Base-by-base conservation (phyloP, 2,113 vertebrate genomes). In the Callopanchax toddi region DNA sequence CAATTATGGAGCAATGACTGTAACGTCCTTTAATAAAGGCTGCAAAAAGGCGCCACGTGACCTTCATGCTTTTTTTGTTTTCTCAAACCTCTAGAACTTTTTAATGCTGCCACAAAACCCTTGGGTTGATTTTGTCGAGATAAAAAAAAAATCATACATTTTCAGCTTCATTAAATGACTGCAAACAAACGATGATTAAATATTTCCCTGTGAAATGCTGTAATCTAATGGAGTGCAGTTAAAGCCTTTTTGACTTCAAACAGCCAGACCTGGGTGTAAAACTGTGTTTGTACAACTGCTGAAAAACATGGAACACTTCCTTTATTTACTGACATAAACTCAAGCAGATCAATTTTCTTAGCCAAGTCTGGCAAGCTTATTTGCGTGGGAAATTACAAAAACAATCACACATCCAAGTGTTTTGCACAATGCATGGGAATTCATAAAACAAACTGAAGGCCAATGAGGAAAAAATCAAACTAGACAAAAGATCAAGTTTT, bases 1-100 rank as follows among this genome's bases (percentile, higher is more conserved):
- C 83, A 85, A 89, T 88, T 91, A 88, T 74, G 48, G 73, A 73
- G 84, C 83, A 74, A 83, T 86, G 86, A 91, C 85, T 68, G 52
- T 74, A 84, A 82, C 63, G 75, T 89, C 82, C 79, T 86, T 77
- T 82, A 75, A 84, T 74, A 78, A 77, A 64, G 54, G 68, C 22
- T 20, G 53, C 48, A 61, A 53, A 77, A 81, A 78, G 67, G 67
- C 50, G 5, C 23, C 23, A 42, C 67, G 82, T 89, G 86, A 89
- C 86, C 83, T 86, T 87, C 82, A 81, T 76, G 84, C 76, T 66
- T 87, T 60, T 40, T 58, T 57, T 18, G 40, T n/a, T 42, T 80
- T 84, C 76, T 78, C 79, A 67, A 39, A 80, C 65, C 43, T 71
- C 67, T 62, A 71, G 53, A 45, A 86, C 62, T 75, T 81, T 44